Percentiles rank a stretch among this genome's conserved stretches.
phyloP scores from a whole-genome alignment of 2,797 vertebrate species.

The Coreius guichenoti region DNA sequence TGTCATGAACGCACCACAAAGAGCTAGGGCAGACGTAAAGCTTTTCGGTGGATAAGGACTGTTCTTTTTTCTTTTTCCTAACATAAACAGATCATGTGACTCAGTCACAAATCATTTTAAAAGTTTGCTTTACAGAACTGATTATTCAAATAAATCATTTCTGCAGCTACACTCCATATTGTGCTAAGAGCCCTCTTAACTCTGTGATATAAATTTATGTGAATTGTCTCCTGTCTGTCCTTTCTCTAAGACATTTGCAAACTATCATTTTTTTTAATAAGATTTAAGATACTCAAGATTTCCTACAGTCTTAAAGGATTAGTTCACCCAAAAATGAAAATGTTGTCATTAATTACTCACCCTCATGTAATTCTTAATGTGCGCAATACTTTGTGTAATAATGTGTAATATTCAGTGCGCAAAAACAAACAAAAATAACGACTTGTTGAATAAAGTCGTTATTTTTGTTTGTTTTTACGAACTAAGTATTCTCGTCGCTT shows the following conservation, averaged over 20 bases:
- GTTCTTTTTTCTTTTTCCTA: neutral
- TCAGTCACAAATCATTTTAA: neutral
- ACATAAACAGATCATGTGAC: neutral
- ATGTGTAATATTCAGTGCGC: too few species aligned
- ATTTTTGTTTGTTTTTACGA: too few species aligned
- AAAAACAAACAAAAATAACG: too few species aligned
- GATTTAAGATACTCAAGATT: neutral
- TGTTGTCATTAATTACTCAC: too few species aligned
- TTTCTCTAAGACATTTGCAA: neutral
- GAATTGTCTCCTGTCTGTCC: neutral
- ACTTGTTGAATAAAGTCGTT: too few species aligned
- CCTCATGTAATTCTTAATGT: too few species aligned
- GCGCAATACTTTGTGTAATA: too few species aligned
- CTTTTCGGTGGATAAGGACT: neutral
- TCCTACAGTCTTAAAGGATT: neutral
- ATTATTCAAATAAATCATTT: neutral
- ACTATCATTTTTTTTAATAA: neutral
- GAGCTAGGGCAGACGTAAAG: neutral
- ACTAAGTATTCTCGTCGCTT: too few species aligned
- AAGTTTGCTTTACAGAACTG: neutral
- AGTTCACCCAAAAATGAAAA: too few species aligned
- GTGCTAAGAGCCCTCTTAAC: neutral
- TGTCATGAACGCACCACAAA: neutral
- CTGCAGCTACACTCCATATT: neutral
- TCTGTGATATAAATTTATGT: neutral